These are phyloP conservation scores for Geotrypetes seraphini DNA, from an alignment of 2,797 vertebrate species.

Conservation along the genomic window DNA sequence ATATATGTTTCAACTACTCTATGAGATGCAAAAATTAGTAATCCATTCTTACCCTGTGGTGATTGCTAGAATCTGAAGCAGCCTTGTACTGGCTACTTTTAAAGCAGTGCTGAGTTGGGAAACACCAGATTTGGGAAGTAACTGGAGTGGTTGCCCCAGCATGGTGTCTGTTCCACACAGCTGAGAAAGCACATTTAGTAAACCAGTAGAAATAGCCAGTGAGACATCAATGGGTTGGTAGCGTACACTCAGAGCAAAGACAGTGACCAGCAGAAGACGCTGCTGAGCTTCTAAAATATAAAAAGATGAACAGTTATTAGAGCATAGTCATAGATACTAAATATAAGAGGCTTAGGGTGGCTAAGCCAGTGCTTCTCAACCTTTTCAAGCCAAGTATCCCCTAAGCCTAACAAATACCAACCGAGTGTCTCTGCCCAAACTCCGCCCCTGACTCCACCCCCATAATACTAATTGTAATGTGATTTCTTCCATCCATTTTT, in stretches of 20 bases:
- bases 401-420: no score
- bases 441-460: no score
- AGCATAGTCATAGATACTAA: no score
- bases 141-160: conserved; percentile 85
- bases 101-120: conserved; percentile 94
- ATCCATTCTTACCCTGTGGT: conserved; percentile 77
- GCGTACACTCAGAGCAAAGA: conserved; percentile 90
- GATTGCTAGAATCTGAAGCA: conserved; percentile 94
- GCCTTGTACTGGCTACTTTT: conserved; percentile 90
- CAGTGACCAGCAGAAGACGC: conserved; percentile 89
- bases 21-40: not conserved
- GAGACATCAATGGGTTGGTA: conserved; percentile 96
- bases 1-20: no score
- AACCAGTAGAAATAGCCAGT: conserved; percentile 86
- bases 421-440: no score
- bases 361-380: no score
- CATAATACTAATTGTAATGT: no score
- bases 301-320: no score
- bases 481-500: no score
- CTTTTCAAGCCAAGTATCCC: no score
- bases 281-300: conserved; percentile 83
- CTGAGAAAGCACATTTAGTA: conserved; percentile 88
- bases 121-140: conserved; percentile 82
- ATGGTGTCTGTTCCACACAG: conserved; percentile 92
- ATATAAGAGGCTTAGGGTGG: no score